Conservation (phyloP, 2,888 invertebrate genomes). For the Eumerus sabulonum region DNA sequence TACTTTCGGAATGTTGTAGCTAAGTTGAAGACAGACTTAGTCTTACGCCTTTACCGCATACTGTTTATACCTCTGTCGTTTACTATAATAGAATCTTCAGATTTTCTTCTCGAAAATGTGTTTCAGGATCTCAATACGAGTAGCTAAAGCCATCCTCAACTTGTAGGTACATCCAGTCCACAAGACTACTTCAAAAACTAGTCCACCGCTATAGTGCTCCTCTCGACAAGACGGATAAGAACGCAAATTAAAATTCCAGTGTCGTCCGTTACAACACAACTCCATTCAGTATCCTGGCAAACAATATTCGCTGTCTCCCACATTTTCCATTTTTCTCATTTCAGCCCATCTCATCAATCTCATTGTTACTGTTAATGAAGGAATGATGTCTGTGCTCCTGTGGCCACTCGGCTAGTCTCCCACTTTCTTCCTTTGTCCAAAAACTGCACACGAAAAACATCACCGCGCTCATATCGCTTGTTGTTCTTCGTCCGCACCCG, state of each 20-base stretch:
- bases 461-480: constrained; percentile 41
- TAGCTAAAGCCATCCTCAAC: no score
- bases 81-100: no score
- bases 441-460: constrained; percentile 51
- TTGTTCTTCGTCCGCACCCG: constrained; percentile 5
- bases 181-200: neutral
- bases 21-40: no score
- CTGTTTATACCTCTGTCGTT: no score
- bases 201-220: neutral
- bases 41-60: no score
- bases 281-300: no score
- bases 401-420: constrained; percentile 29
- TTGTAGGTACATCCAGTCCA: no score
- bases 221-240: no score
- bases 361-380: constrained; percentile 58
- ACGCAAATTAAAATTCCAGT: neutral
- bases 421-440: constrained; percentile 21
- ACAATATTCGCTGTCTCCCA: constrained; percentile 7
- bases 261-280: neutral
- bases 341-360: constrained; percentile 58
- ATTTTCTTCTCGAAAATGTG: no score
- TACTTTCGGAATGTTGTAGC: no score
- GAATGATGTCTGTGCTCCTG: constrained; percentile 61
- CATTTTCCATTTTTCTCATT: constrained; percentile 35
- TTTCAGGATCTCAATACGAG: no score